Percentiles rank a stretch among this genome's conserved stretches.
phyloP scores from a whole-genome alignment of 2,797 vertebrate genomes.

The Darevskia nairensis region DNA sequence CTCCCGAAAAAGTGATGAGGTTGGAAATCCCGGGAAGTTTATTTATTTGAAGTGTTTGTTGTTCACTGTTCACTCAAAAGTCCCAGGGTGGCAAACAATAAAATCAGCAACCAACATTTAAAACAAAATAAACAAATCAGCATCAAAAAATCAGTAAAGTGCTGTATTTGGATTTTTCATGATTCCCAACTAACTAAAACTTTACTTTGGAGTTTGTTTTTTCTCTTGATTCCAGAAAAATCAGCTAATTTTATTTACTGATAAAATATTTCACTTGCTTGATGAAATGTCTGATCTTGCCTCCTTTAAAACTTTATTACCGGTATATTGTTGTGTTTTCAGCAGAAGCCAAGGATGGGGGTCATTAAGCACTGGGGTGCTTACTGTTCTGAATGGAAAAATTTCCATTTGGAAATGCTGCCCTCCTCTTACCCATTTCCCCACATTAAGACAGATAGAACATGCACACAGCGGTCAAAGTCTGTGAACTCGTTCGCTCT shows the following conservation, averaged over 20 bases:
- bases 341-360: neutral
- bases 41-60: no score
- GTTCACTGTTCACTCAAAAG: no score
- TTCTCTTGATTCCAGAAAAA: neutral
- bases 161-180: neutral
- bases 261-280: neutral
- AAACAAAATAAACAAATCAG: no score
- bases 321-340: neutral
- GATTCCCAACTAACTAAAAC: neutral
- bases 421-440: rapidly evolving
- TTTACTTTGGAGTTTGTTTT: neutral
- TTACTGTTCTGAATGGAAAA: rapidly evolving
- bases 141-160: neutral
- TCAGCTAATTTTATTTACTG: neutral
- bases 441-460: neutral
- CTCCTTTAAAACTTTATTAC: neutral
- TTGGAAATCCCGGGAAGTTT: neutral
- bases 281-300: neutral
- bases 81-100: no score
- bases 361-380: neutral
- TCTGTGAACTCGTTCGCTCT: neutral
- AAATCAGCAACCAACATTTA: no score
- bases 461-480: constrained; percentile 49
- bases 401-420: neutral
- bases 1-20: neutral